Base-by-base conservation (phyloP, 2,888 invertebrate species). In the Dendrolimus pini region DNA sequence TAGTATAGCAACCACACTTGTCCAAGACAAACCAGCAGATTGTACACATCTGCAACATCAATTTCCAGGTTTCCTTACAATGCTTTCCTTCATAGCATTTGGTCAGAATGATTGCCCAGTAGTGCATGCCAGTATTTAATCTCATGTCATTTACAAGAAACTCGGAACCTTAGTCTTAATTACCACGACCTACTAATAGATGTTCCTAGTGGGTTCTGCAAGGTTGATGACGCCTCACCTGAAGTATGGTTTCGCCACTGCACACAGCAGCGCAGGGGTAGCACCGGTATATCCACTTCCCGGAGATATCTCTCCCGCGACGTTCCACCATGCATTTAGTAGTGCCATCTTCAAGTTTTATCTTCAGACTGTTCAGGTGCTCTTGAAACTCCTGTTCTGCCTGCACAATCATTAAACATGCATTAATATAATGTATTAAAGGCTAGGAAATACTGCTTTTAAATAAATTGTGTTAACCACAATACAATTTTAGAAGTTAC, bases 201-300 rank as follows among this genome's bases (percentile, higher is more conserved):
- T 30, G 30, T 30, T 30, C 3, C 30, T 30, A 30, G 30, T 30
- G 6, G 30, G 30, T 30, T 30, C 30, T 30, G 30, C 30, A 30
- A 30, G 30, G 30, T 30, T 3, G 30, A 30, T 30, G 3, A 30
- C 30, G 30, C 55, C 55, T 62, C 55, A 89, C 91, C 86, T 91
- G 91, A 64, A 91, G 62, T 53, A 85, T 80, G 55, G 67, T 71
- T 71, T 90, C 89, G 41, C 90, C 89, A 63, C 82, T 84, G 74
- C 91, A 91, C 41, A 85, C 77, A 3, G 91, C 91, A 2, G 88
- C 89, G 68, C 92, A 92, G 7, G 92, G 89, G 67, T 83, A 91
- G 75, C 92, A 92, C 62, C 89, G 69, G 67, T 91, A 91, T 55
- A 85, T 82, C 85, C 89, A 91, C 60, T 85, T 82, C 61, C 89